These are phyloP conservation scores for Polypterus senegalus DNA, from an alignment of 2,113 vertebrate genomes.

Conservation along the genomic window DNA sequence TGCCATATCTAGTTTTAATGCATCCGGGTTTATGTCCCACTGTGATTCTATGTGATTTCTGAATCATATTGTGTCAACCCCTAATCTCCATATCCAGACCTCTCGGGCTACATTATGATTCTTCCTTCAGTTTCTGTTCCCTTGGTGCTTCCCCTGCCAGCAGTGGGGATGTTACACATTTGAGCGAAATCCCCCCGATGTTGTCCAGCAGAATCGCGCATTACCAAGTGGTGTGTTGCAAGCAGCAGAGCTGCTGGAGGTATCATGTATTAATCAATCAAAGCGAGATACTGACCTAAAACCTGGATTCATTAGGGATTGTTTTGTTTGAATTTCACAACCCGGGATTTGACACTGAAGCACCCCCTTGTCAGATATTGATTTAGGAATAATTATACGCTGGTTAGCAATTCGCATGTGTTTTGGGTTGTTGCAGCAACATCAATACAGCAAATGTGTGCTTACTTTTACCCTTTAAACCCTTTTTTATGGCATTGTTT, in stretches of 20 bases:
- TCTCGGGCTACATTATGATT: no score
- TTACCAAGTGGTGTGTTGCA: slow-evolving; percentile 45
- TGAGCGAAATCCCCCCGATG: no score
- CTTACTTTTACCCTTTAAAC: no score
- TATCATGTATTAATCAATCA: slow-evolving; percentile 59
- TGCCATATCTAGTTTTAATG: no score
- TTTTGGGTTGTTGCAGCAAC: neutral
- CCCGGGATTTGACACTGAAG: slow-evolving; percentile 38
- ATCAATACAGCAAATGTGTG: slow-evolving; percentile 6
- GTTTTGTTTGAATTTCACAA: slow-evolving; percentile 33
- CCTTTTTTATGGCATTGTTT: no score
- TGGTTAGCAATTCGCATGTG: slow-evolving; percentile 43
- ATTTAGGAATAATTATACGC: slow-evolving; percentile 52
- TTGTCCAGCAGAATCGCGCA: slow-evolving; percentile 22
- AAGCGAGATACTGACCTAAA: slow-evolving; percentile 42
- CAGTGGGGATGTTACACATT: no score
- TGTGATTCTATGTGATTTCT: no score
- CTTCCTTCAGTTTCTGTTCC: no score
- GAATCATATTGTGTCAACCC: no score
- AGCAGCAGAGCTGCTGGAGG: slow-evolving; percentile 44
- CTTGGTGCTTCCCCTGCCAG: no score
- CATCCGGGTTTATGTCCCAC: no score
- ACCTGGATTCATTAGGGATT: slow-evolving; percentile 36
- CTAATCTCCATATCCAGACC: no score
- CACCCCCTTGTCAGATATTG: slow-evolving; percentile 48